Base-by-base conservation (phyloP, 2,797 vertebrate genomes). In the Liparis tanakae region DNA sequence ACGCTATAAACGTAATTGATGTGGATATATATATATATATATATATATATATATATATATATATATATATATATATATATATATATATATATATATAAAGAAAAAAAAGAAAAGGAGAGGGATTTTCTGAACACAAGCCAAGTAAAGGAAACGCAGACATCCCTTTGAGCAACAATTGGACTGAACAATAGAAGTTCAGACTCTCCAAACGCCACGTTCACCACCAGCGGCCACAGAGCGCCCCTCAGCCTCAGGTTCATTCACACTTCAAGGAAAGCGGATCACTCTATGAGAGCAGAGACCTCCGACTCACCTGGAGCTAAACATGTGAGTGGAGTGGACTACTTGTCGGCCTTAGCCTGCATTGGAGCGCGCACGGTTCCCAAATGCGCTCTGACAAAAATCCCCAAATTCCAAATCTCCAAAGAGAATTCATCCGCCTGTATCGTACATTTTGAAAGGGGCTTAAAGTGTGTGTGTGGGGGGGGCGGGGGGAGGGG, bases 251-350 rank as follows among this genome's bases (percentile, higher is more conserved):
- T 34, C 39, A 3, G 55, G 14, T 70, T 20, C 2, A 77, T 70
- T 39, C 67, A 63, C 18, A 79, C 79, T 85, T 70, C 56, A 80
- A 73, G 74, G 14, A 17, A 57, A 53, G 43, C 4, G 13, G 17
- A 8, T 70, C 69, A 71, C n/a, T 46, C 62, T 58, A 7, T 9
- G 8, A 63, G 34, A n/a, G 18, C n/a, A 43, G 30, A 48, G 10
- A 66, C 73, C 56, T 1, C 54, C 17, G n/a, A 62, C 20, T 57
- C 39, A 36, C 43, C 37, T 0, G 3, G 50, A 65, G 79, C 56
- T 10, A 50, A 25, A 71, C 25, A 30, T 53, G 3, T 1, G 14
- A 78, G 64, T 10, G 25, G 25, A 30, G 25, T 30, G 25, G 25
- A 30, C 25, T 30, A 30, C 25, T 30, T 30, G 25, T 30, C 25